Evolutionary conservation across 2,797 vertebrate genomes (phyloP).

Genomic region (Alauda arvensis): DNA sequence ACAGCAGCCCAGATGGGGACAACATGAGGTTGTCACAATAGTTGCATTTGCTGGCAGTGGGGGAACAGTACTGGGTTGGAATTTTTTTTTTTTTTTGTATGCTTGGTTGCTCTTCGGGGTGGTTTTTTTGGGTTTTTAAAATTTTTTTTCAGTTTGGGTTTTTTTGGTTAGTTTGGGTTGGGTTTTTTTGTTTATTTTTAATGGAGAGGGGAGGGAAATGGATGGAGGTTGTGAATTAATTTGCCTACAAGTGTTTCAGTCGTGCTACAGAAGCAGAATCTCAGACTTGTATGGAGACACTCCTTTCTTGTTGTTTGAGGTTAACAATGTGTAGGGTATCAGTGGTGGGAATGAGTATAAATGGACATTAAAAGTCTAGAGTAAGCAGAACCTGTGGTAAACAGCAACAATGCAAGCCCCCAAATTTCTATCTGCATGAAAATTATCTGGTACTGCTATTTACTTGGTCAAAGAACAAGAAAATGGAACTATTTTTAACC

Average conservation of each 20-base stretch:
- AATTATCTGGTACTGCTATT: not conserved
- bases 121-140: not conserved
- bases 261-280: not conserved
- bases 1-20: not conserved
- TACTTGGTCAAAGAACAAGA: too few species aligned
- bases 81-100: not conserved
- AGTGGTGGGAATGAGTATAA: not conserved
- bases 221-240: not conserved
- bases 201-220: not conserved
- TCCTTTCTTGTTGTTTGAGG: not conserved
- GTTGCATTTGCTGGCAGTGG: not conserved
- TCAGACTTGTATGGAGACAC: not conserved
- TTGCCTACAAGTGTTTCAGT: not conserved
- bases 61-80: not conserved
- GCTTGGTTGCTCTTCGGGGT: not conserved
- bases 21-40: not conserved
- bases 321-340: not conserved
- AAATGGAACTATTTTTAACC: not conserved
- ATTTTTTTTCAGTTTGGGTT: rapidly evolving
- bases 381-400: not conserved
- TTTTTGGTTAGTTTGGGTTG: not conserved
- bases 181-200: not conserved
- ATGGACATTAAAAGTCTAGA: not conserved
- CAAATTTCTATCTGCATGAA: not conserved
- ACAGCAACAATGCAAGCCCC: not conserved